Evolutionary conservation across 1,140 invertebrate genomes (phyloP).

Genomic region (Amyelois transitella): DNA sequence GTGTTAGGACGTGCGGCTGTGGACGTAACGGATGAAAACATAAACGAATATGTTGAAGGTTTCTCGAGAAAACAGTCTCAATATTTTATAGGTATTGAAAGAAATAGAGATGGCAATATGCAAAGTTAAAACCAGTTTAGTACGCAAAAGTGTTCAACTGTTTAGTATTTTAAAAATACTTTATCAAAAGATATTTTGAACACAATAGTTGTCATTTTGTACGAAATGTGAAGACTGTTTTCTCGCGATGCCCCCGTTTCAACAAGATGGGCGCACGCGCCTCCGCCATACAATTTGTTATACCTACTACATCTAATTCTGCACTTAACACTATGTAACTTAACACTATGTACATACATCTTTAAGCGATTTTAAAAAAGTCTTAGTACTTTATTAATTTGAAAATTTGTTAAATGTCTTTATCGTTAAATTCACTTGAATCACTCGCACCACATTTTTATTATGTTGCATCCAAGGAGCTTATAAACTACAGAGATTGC

Average conservation of each 20-base stretch:
- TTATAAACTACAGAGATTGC: background rate
- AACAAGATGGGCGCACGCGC: conserved; percentile 20
- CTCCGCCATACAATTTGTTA: conserved; percentile 66
- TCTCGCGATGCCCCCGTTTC: background rate
- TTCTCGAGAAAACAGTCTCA: background rate
- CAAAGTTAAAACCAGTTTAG: no score
- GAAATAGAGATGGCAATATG: no score
- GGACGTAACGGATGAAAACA: background rate
- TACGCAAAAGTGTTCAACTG: no score
- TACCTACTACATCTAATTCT: conserved; percentile 71
- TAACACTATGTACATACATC: conserved; percentile 70
- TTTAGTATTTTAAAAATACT: no score
- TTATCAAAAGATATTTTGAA: background rate
- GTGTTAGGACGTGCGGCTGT: background rate
- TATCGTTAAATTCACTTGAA: conserved; percentile 63
- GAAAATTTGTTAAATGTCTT: conserved; percentile 74
- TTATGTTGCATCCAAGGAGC: conserved; percentile 23
- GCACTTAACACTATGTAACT: conserved; percentile 61
- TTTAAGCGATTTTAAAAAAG: conserved; percentile 69
- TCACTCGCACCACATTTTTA: conserved; percentile 62
- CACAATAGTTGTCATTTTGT: background rate
- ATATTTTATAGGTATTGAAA: no score
- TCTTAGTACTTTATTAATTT: conserved; percentile 72
- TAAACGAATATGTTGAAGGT: background rate
- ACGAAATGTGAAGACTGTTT: no score